Evolutionary conservation across 2,113 vertebrate genomes (phyloP).

Genomic region (Ginglymostoma cirratum): DNA sequence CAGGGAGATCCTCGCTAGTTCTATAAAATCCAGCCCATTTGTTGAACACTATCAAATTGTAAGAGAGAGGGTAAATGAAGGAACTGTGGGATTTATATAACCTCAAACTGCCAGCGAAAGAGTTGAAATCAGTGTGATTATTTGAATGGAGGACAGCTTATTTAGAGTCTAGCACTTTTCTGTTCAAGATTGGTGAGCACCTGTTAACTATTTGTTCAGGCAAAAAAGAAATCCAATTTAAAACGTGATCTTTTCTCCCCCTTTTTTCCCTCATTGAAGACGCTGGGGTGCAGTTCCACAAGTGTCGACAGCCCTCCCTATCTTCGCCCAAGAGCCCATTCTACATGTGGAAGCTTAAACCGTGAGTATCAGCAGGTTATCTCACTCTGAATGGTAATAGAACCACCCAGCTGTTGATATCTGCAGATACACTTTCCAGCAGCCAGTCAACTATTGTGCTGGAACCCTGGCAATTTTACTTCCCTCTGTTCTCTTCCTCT

Average conservation of each 20-base stretch:
- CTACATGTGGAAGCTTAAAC: slow-evolving; percentile 32
- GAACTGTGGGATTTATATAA: not conserved
- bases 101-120: not conserved
- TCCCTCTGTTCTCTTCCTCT: not conserved
- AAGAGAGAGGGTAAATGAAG: not conserved
- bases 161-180: not conserved
- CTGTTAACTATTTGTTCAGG: slow-evolving; percentile 33
- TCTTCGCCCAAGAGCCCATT: slow-evolving; percentile 32
- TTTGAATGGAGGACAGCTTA: not conserved
- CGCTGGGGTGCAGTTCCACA: slow-evolving; percentile 30
- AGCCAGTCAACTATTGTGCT: not conserved
- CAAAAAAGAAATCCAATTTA: not conserved
- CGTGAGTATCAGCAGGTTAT: slow-evolving; percentile 28
- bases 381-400: not conserved
- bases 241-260: slow-evolving; percentile 24
- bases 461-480: not conserved
- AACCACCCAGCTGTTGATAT: not conserved
- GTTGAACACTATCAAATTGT: not conserved
- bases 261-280: slow-evolving; percentile 25
- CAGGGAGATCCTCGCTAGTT: too few species aligned
- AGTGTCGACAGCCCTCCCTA: not conserved
- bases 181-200: slow-evolving; percentile 17
- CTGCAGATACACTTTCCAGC: not conserved
- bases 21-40: too few species aligned
- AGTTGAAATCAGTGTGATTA: not conserved